phyloP scores from a whole-genome alignment of 2,888 invertebrate species.

The Fragum fragum region DNA sequence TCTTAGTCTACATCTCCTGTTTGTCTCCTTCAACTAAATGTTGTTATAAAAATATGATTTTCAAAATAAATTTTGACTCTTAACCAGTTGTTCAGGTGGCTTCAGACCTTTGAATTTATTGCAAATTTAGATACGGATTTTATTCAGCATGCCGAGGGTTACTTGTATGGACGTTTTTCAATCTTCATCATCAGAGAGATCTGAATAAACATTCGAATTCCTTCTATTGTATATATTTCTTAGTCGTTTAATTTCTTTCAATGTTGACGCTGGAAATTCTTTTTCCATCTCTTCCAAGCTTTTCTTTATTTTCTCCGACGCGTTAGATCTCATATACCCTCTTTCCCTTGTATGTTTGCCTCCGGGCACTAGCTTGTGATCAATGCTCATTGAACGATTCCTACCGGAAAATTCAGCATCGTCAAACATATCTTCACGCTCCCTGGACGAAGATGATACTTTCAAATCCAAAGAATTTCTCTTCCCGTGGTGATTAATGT shows the following conservation, averaged over 20 bases:
- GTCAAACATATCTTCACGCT: not conserved
- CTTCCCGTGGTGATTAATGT: not conserved
- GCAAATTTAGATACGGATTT: too few species aligned
- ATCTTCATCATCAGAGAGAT: not conserved
- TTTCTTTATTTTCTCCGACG: not conserved
- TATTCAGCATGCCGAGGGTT: too few species aligned
- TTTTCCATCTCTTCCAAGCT: constrained; percentile 1
- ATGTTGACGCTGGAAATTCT: not conserved
- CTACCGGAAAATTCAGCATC: not conserved
- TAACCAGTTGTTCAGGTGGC: too few species aligned
- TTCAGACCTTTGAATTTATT: too few species aligned
- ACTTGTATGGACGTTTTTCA: too few species aligned
- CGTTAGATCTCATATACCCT: not conserved
- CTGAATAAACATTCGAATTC: not conserved
- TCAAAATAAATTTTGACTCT: too few species aligned
- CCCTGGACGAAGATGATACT: not conserved
- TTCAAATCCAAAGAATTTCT: not conserved
- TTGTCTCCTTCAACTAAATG: too few species aligned
- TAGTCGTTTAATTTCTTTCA: not conserved
- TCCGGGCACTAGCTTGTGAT: not conserved
- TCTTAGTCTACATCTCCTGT: too few species aligned
- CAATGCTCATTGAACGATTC: not conserved
- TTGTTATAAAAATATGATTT: too few species aligned
- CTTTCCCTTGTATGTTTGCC: constrained; percentile 2
- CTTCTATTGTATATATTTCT: not conserved